These are phyloP conservation scores for Megaceryle maxima DNA, from an alignment of 2,113 vertebrate genomes.

Conservation along the genomic window DNA sequence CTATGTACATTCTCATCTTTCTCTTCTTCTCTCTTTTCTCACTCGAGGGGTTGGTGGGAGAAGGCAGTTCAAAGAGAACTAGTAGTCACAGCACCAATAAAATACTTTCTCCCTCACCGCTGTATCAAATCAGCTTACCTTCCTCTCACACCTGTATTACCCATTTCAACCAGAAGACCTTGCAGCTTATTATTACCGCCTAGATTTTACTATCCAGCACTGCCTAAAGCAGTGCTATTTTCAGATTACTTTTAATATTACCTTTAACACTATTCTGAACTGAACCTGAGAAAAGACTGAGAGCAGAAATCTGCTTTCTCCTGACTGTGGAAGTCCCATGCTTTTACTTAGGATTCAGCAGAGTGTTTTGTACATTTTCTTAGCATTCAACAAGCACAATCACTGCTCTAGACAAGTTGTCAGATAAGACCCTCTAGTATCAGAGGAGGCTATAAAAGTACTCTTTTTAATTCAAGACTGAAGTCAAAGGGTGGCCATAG, in stretches of 20 bases:
- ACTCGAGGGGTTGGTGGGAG: not conserved
- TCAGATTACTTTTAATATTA: not conserved
- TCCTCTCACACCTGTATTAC: not conserved
- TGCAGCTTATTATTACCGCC: not conserved
- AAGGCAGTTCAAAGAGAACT: not conserved
- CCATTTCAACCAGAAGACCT: not conserved
- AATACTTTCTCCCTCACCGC: not conserved
- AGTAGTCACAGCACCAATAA: not conserved
- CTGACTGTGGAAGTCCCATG: not conserved
- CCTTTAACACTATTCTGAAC: not conserved
- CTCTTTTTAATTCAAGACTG: not conserved
- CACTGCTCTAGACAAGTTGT: not conserved
- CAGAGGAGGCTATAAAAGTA: not conserved
- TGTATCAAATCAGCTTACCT: not conserved
- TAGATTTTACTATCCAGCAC: not conserved
- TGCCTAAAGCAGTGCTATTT: not conserved
- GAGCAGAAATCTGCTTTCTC: too few species aligned
- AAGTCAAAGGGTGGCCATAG: not conserved
- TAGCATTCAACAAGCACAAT: not conserved
- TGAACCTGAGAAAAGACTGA: not conserved
- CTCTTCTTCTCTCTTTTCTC: not conserved
- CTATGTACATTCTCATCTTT: accelerated
- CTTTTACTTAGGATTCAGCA: not conserved
- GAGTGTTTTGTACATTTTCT: not conserved
- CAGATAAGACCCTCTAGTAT: not conserved